Conservation (phyloP, 1,140 invertebrate species). For the Drosophila nasuta region DNA sequence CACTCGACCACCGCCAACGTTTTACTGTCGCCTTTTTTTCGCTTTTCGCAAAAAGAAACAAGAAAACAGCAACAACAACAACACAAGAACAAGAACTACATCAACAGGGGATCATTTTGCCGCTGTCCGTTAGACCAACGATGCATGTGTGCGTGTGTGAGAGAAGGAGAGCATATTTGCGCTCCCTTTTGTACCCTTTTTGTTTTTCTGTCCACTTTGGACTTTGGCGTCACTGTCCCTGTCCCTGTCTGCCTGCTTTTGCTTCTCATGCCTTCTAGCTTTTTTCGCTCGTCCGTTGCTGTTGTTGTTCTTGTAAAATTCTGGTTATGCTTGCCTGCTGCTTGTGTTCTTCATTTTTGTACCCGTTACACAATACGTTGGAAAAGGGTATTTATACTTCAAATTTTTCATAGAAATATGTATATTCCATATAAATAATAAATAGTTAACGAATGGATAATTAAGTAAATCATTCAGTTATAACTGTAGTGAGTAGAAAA, state of each 20-base stretch:
- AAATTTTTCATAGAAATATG: too few relatives aligned
- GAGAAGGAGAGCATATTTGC: slow-evolving; percentile 8
- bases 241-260: slow-evolving; percentile 27
- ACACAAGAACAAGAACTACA: slow-evolving; percentile 38
- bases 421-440: too few relatives aligned
- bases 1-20: slow-evolving; percentile 54
- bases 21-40: slow-evolving; percentile 45
- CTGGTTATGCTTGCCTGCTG: slow-evolving; percentile 39
- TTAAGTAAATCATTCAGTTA: too few relatives aligned
- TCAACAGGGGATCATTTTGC: slow-evolving; percentile 60
- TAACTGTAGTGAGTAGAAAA: too few relatives aligned
- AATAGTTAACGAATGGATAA: too few relatives aligned
- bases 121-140: slow-evolving; percentile 40
- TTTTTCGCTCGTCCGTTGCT: slow-evolving; percentile 41
- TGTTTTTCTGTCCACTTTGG: slow-evolving; percentile 27
- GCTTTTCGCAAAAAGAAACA: slow-evolving; percentile 39
- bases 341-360: slow-evolving; percentile 23
- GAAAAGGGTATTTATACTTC: too few relatives aligned
- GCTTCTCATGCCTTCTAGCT: slow-evolving; percentile 22
- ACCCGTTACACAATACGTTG: too few relatives aligned
- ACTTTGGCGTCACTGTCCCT: slow-evolving; percentile 30
- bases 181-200: slow-evolving; percentile 46
- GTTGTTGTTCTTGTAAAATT: slow-evolving; percentile 40
- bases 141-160: slow-evolving; percentile 19
- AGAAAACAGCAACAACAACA: slow-evolving; percentile 23